Conservation (phyloP, 1,140 invertebrate species). For the Bombus soroeensis region DNA sequence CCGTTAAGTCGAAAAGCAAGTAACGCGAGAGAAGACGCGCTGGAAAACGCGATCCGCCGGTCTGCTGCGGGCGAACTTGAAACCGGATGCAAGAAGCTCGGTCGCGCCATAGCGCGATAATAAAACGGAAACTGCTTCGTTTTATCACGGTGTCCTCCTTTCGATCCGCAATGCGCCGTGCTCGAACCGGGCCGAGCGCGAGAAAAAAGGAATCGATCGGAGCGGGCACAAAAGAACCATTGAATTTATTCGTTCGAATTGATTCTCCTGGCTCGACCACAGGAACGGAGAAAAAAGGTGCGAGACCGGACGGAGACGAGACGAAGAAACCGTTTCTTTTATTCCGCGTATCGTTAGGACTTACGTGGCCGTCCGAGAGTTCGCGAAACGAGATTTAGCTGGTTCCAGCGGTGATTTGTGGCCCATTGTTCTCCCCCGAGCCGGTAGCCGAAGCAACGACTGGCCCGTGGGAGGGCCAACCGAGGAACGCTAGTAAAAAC, state of each 20-base stretch:
- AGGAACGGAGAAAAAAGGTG: constrained; percentile 51
- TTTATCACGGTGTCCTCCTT: constrained; percentile 20
- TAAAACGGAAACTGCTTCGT: background rate
- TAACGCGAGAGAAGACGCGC: background rate
- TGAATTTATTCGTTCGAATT: constrained; percentile 41
- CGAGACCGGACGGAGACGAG: constrained; percentile 30
- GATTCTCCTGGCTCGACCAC: constrained; percentile 20
- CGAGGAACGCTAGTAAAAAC: constrained; percentile 66
- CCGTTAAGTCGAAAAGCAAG: background rate
- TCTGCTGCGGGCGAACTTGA: too few relatives aligned
- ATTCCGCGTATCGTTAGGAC: constrained; percentile 67
- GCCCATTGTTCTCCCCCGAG: constrained; percentile 70
- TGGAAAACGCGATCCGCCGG: background rate
- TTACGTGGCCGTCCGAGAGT: constrained; percentile 56
- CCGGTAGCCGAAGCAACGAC: constrained; percentile 36
- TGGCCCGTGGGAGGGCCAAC: constrained; percentile 13
- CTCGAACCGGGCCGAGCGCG: background rate
- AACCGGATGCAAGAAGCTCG: background rate
- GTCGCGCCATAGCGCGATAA: background rate
- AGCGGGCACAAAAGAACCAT: constrained; percentile 18
- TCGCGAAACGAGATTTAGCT: constrained; percentile 72
- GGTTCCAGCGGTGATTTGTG: constrained; percentile 70
- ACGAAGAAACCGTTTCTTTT: constrained; percentile 57
- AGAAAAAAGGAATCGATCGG: background rate
- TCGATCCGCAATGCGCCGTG: background rate